A percentile compares a stretch with the other conserved stretches of the same genome.
Evolutionary conservation across 2,797 vertebrate genomes (phyloP).

Genomic region (Lindbergichthys nudifrons): DNA sequence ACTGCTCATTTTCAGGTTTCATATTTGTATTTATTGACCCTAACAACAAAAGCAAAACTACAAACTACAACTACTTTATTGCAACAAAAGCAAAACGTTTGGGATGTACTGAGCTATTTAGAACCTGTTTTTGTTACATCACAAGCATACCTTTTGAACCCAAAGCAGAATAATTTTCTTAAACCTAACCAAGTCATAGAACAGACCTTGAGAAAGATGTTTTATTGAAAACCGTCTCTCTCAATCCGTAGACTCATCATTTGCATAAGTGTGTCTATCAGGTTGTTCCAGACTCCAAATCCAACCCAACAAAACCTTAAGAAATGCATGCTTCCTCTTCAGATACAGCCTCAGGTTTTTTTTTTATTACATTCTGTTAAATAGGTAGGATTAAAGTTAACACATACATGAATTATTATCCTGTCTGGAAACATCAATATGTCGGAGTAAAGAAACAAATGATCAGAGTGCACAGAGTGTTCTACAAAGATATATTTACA

Average conservation of each 20-base stretch:
- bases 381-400: slow-evolving; percentile 15
- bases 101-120: no score
- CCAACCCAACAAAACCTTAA: slow-evolving; percentile 11
- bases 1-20: no score
- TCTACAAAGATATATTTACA: slow-evolving; percentile 1
- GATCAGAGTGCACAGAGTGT: slow-evolving; percentile 32
- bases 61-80: no score
- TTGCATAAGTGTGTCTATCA: neutral
- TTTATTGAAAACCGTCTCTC: slow-evolving; percentile 17
- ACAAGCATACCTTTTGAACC: no score
- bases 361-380: slow-evolving; percentile 32
- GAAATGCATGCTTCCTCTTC: slow-evolving; percentile 42
- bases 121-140: no score
- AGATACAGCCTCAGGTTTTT: slow-evolving; percentile 31
- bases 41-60: no score
- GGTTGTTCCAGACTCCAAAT: slow-evolving; percentile 24
- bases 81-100: no score
- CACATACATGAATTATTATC: slow-evolving; percentile 40
- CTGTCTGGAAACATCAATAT: slow-evolving; percentile 23
- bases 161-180: no score
- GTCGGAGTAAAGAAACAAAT: slow-evolving; percentile 23
- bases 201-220: slow-evolving; percentile 15
- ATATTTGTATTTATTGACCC: no score
- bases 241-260: slow-evolving; percentile 25
- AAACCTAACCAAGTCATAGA: neutral